phyloP scores from a whole-genome alignment of 2,797 vertebrate species.

The Rhabdophis nuchalis region DNA sequence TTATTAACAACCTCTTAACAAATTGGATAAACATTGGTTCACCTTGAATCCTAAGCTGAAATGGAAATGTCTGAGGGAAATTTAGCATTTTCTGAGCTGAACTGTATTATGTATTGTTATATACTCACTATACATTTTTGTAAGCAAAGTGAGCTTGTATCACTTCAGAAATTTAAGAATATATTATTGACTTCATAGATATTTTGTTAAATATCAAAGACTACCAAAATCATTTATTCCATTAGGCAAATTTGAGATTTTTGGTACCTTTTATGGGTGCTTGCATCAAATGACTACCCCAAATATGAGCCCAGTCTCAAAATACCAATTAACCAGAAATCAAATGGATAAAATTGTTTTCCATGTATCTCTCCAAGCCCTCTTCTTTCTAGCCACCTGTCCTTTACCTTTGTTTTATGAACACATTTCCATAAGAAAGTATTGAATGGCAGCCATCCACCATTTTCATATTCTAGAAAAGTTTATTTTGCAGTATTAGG shows the following conservation, averaged over 20 bases:
- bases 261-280: not conserved
- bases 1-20: constrained; percentile 45
- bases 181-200: not conserved
- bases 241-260: not conserved
- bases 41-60: not conserved
- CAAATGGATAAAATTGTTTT: not conserved
- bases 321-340: not conserved
- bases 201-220: not conserved
- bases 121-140: not conserved
- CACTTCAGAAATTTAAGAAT: not conserved
- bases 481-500: not conserved
- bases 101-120: not conserved
- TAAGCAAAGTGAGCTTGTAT: not conserved
- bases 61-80: not conserved
- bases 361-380: not conserved
- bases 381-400: not conserved
- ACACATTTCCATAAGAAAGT: not conserved
- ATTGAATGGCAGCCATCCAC: not conserved
- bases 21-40: constrained; percentile 29
- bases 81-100: not conserved
- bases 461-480: not conserved
- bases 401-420: not conserved
- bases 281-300: not conserved
- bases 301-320: not conserved
- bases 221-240: not conserved